These are phyloP conservation scores for Vanessa atalanta DNA, from an alignment of 1,140 invertebrate species.

Conservation along the genomic window DNA sequence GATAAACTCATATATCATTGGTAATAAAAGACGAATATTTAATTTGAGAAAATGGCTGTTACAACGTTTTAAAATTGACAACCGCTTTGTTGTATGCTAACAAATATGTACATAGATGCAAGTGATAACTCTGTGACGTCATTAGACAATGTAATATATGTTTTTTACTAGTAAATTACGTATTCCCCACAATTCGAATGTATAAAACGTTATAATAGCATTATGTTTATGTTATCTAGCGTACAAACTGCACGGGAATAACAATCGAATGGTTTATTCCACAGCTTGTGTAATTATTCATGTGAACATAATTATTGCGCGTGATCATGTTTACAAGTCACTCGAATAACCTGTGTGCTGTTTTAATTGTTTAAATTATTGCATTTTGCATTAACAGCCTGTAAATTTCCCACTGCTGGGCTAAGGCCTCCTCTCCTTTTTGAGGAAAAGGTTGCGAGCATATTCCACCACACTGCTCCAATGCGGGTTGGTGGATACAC, in stretches of 20 bases:
- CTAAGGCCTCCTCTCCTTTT: too few relatives aligned
- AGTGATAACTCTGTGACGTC: not conserved
- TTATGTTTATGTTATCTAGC: not conserved
- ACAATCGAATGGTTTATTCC: constrained; percentile 12
- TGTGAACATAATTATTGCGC: constrained; percentile 1
- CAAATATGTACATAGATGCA: not conserved
- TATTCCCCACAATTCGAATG: not conserved
- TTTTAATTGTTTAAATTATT: constrained; percentile 10
- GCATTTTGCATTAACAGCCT: too few relatives aligned
- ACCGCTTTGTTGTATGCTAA: not conserved
- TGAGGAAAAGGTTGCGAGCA: too few relatives aligned
- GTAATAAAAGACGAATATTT: too few relatives aligned
- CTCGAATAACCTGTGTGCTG: not conserved
- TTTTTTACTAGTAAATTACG: not conserved
- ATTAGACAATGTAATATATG: not conserved
- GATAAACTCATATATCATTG: too few relatives aligned
- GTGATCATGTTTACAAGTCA: constrained; percentile 14
- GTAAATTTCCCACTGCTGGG: too few relatives aligned
- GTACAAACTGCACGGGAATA: not conserved
- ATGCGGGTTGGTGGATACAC: too few relatives aligned
- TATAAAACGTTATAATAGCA: not conserved
- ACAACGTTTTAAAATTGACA: too few relatives aligned
- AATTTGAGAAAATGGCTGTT: too few relatives aligned
- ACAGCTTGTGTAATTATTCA: constrained; percentile 11
- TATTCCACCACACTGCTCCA: too few relatives aligned